phyloP scores from a whole-genome alignment of 1,140 invertebrate species.

The Trichonephila clavata region DNA sequence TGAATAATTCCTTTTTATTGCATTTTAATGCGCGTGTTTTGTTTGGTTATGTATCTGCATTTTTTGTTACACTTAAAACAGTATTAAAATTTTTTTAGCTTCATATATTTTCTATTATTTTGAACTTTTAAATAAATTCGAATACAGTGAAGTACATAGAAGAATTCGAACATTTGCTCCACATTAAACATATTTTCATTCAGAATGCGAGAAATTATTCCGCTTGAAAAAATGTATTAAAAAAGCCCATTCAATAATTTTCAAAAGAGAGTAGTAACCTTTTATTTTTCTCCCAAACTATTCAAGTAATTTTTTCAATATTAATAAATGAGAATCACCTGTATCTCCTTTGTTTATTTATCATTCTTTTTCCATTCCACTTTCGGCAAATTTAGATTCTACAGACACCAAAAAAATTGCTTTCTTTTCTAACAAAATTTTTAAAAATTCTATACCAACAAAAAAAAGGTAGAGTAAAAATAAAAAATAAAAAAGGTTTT shows the following conservation, averaged over 20 bases:
- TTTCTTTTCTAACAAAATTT: conserved; percentile 16
- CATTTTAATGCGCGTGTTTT: too few relatives aligned
- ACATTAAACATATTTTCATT: not conserved
- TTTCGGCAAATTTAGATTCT: not conserved
- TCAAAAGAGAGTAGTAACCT: not conserved
- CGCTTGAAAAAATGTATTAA: not conserved
- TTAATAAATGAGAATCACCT: not conserved
- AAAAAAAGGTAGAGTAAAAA: not conserved
- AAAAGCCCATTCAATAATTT: not conserved
- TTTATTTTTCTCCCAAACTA: not conserved
- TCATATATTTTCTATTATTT: too few relatives aligned
- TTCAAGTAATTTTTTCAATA: not conserved
- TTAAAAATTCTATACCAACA: not conserved
- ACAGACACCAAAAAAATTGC: not conserved
- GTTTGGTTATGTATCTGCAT: too few relatives aligned
- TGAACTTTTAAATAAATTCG: too few relatives aligned
- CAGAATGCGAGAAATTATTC: not conserved
- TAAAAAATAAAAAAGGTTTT: not conserved
- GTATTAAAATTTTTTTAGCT: too few relatives aligned
- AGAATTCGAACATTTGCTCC: too few relatives aligned
- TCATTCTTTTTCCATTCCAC: not conserved
- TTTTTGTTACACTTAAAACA: too few relatives aligned
- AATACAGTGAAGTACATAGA: too few relatives aligned
- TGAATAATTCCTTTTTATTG: too few relatives aligned
- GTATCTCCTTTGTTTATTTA: not conserved